Evolutionary conservation across 1,140 invertebrate species (phyloP).

Genomic region (Hetaerina americana): DNA sequence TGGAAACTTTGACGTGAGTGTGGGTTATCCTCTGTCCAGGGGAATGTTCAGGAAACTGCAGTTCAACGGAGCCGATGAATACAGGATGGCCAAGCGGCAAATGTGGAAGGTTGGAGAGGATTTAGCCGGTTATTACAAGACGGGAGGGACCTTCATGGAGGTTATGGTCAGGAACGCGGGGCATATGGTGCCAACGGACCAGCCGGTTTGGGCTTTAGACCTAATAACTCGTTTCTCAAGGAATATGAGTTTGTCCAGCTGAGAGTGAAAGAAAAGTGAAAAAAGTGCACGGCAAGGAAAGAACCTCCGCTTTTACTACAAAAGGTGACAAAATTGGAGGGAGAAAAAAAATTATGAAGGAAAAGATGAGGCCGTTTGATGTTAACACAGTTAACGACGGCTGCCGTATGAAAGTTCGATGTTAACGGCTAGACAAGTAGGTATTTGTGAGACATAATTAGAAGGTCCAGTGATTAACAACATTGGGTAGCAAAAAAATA

Average conservation of each 20-base stretch:
- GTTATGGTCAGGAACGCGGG: slow-evolving; percentile 34
- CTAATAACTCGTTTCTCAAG: slow-evolving; percentile 37
- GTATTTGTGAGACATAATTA: no score
- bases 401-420: no score
- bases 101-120: slow-evolving; percentile 22
- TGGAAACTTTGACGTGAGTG: slow-evolving; percentile 21
- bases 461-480: no score
- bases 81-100: neutral
- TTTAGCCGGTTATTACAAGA: slow-evolving; percentile 36
- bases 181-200: slow-evolving; percentile 38
- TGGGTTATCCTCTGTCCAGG: slow-evolving; percentile 13
- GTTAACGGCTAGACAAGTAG: no score
- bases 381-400: no score
- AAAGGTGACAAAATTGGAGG: no score
- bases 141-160: slow-evolving; percentile 32
- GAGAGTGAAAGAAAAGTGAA: no score
- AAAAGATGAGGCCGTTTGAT: no score
- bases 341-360: no score
- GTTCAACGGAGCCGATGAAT: slow-evolving; percentile 5
- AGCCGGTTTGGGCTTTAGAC: slow-evolving; percentile 34
- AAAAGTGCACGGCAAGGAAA: no score
- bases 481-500: no score
- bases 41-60: neutral
- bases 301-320: no score
- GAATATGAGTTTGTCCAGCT: slow-evolving; percentile 14